Evolutionary conservation across 2,797 vertebrate genomes (phyloP), one percentile per base, ranked within the genome.

Genomic region (Rousettus madagascariensis): DNA sequence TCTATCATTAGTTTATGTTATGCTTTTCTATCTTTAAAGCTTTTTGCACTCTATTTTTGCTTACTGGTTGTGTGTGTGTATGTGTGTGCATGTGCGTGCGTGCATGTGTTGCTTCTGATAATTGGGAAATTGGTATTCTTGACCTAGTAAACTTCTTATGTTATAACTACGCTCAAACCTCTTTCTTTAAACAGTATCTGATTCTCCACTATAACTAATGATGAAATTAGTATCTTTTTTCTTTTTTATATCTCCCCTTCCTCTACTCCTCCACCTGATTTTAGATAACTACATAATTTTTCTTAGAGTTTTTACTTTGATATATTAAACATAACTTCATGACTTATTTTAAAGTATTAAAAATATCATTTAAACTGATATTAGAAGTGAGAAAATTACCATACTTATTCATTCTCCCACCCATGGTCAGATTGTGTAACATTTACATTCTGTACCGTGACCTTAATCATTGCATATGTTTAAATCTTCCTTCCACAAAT

Each of bases 291-390:
- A 63, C 0, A 6, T 77, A 59, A 92, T 68, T 8, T 90, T 96
- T 78, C 9, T 65, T 87, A 63, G 33, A 74, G 63, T 83, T 95
- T 95, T 95, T 68, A 51, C 66, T 92, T 89, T 84, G 20, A 86
- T n/a, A 16, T 85, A 5, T 59, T 88, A 75, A 91, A 20, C 85
- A 79, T 19, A 49, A 49, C 8, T 5, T 8, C 22, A 69, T 19
- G 78, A 63, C 11, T 94, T 84, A 49, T 49, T 89, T 43, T 79
- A 24, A 80, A 51, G 26, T 89, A 78, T 75, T 90, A 51, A 65
- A 92, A 86, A 43, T 77, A 80, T 68, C 17, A 5, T 75, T 93
- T 80, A 77, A 36, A n/a, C 24, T 78, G 59, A 11, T 30, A 69
- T 79, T 69, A 26, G 24, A 75, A 13, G 3, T 94, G 38, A 79